A percentile compares a stretch with the other conserved stretches of the same genome.
Conservation (phyloP, 2,113 vertebrate genomes). For the Gyps fulvus region DNA sequence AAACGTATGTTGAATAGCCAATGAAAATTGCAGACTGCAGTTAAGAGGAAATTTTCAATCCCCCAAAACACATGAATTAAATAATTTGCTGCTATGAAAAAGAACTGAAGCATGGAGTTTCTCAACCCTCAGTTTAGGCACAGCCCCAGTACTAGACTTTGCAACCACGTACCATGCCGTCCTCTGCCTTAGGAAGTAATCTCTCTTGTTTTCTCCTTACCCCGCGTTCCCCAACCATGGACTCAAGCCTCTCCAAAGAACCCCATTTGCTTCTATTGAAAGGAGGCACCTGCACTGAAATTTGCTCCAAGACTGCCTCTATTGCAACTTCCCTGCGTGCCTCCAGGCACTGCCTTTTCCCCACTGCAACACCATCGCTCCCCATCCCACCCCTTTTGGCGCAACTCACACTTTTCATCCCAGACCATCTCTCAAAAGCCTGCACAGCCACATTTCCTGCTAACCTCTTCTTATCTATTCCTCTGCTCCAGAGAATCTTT, state of each 20-base stretch:
- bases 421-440: not conserved
- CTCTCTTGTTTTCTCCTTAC: not conserved
- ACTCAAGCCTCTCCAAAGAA: not conserved
- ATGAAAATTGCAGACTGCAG: not conserved
- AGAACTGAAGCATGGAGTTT: not conserved
- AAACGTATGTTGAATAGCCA: not conserved
- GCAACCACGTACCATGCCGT: not conserved
- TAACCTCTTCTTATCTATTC: not conserved
- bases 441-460: not conserved
- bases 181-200: not conserved
- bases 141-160: not conserved
- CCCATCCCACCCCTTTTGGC: not conserved
- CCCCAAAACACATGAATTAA: not conserved
- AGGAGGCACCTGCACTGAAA: not conserved
- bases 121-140: not conserved
- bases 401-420: not conserved
- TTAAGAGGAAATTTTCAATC: not conserved
- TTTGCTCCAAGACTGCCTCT: not conserved
- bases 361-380: not conserved
- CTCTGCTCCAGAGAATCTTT: not conserved
- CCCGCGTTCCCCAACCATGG: accelerated
- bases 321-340: not conserved
- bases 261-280: not conserved
- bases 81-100: not conserved
- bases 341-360: not conserved